These are phyloP conservation scores for Tigriopus californicus DNA, from an alignment of 2,888 invertebrate genomes.

Conservation along the genomic window DNA sequence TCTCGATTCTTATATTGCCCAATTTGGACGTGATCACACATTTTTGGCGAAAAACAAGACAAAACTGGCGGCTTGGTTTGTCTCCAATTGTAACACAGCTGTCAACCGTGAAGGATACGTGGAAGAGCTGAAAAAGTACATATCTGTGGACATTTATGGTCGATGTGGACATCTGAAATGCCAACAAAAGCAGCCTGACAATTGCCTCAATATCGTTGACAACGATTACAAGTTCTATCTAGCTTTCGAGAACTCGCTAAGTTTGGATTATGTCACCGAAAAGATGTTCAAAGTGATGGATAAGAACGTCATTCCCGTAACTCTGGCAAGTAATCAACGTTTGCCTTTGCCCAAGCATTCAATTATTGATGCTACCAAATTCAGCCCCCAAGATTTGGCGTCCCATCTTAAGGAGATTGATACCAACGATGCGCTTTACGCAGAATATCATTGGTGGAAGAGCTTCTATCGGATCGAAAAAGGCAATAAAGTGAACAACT, in stretches of 20 bases:
- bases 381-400: constrained; percentile 22
- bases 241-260: constrained; percentile 23
- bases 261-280: constrained; percentile 23
- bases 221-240: constrained; percentile 21
- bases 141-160: constrained; percentile 21
- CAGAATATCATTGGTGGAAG: constrained; percentile 20
- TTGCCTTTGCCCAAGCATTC: constrained; percentile 12
- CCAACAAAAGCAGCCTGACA: background rate
- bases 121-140: constrained; percentile 19
- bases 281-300: constrained; percentile 20
- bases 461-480: background rate
- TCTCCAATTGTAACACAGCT: constrained; percentile 21
- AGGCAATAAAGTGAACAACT: background rate
- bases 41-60: constrained; percentile 9
- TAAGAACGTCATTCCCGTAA: background rate
- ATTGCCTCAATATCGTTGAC: no score
- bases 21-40: no score
- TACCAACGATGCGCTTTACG: constrained; percentile 19
- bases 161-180: constrained; percentile 21
- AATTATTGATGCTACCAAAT: constrained; percentile 19
- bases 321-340: background rate
- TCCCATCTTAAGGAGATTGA: constrained; percentile 21
- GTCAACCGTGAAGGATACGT: constrained; percentile 20
- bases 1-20: background rate
- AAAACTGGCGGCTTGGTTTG: constrained; percentile 22